Conservation (phyloP, 2,888 invertebrate species). For the Pasiphila rectangulata region DNA sequence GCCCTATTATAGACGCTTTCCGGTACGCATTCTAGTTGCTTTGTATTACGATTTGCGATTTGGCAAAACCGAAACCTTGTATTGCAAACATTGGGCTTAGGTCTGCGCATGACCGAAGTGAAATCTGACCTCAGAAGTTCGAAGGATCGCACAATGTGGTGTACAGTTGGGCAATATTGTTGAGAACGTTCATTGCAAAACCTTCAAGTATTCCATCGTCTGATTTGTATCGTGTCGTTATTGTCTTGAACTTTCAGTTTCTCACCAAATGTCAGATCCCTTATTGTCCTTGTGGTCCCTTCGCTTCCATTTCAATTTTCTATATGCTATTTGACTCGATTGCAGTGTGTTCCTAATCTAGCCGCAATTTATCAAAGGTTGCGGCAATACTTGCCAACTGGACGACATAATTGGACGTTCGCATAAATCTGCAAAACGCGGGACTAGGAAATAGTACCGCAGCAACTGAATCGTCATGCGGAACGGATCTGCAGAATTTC, state of each 20-base stretch:
- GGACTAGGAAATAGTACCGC: slow-evolving; percentile 37
- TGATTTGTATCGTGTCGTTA: slow-evolving; percentile 20
- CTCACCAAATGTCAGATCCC: slow-evolving; percentile 30
- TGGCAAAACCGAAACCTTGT: slow-evolving; percentile 15
- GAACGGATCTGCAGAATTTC: slow-evolving; percentile 29
- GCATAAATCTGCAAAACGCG: slow-evolving; percentile 25
- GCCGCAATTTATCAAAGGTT: slow-evolving; percentile 20
- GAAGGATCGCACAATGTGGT: slow-evolving; percentile 23
- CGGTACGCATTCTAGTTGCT: slow-evolving; percentile 26
- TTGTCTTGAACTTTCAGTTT: slow-evolving; percentile 32
- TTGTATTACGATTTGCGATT: slow-evolving; percentile 24
- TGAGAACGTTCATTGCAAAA: slow-evolving; percentile 21
- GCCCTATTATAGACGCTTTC: slow-evolving; percentile 24
- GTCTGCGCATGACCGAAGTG: slow-evolving; percentile 22
- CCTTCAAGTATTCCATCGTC: slow-evolving; percentile 21
- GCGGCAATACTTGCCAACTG: slow-evolving; percentile 17
- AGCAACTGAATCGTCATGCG: slow-evolving; percentile 37
- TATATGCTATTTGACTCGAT: slow-evolving; percentile 8
- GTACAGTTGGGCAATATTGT: slow-evolving; percentile 17
- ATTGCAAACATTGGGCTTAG: slow-evolving; percentile 19
- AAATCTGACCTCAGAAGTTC: slow-evolving; percentile 22
- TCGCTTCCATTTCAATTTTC: slow-evolving; percentile 23
- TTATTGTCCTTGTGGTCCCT: slow-evolving; percentile 28
- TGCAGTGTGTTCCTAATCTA: slow-evolving; percentile 17
- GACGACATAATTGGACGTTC: slow-evolving; percentile 16